These are phyloP conservation scores for Ceratotherium simum DNA, from an alignment of 2,113 vertebrate genomes.

Conservation along the genomic window DNA sequence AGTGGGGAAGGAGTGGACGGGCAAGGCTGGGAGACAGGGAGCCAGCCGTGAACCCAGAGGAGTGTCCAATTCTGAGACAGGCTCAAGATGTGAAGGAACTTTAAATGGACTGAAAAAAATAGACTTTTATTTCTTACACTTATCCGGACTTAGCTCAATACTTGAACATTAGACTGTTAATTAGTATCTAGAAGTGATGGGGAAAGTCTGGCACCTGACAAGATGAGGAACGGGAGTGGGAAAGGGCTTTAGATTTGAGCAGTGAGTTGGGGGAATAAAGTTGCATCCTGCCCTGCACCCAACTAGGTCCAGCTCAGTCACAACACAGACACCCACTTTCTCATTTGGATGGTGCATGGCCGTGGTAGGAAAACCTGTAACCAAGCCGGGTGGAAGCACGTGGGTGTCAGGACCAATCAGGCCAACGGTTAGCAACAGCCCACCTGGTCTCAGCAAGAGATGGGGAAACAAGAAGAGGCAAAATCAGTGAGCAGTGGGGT, in stretches of 20 bases:
- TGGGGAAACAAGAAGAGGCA: neutral
- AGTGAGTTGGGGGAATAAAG: neutral
- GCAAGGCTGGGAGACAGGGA: neutral
- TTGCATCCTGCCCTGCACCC: fast-evolving
- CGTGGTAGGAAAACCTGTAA: neutral
- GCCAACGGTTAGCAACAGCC: neutral
- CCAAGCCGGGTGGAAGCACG: neutral
- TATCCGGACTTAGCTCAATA: neutral
- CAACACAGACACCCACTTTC: neutral
- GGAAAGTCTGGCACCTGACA: neutral
- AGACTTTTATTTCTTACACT: neutral
- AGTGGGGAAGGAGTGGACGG: no score
- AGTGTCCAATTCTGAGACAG: neutral
- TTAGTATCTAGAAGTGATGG: neutral
- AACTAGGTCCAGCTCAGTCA: neutral
- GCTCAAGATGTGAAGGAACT: neutral
- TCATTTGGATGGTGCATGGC: neutral
- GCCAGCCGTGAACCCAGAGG: neutral
- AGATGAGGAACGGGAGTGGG: neutral
- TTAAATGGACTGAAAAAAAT: neutral
- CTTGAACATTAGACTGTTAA: neutral
- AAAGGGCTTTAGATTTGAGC: no score
- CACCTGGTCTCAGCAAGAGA: neutral
- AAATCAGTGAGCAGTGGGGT: fast-evolving
- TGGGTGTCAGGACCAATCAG: no score